Evolutionary conservation across 2,797 vertebrate species (phyloP).

Genomic region (Melanotaenia maccullochi): DNA sequence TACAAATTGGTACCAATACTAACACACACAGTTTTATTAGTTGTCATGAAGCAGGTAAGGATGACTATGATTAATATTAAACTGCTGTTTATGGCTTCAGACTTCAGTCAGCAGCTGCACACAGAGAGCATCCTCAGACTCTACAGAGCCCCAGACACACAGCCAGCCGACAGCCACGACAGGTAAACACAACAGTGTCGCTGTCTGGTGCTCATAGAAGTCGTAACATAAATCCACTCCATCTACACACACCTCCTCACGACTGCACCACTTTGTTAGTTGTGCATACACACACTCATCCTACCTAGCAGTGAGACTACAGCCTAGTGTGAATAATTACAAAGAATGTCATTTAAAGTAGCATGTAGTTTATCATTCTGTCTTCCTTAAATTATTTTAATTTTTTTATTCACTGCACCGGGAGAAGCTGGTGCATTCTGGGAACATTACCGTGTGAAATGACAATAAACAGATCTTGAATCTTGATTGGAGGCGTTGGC

Average conservation of each 20-base stretch:
- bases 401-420: too few relatives aligned
- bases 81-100: constrained; percentile 46
- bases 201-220: background rate
- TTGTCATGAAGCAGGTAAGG: background rate
- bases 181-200: constrained; percentile 56
- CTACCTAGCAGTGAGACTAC: too few relatives aligned
- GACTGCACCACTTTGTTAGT: too few relatives aligned
- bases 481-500: background rate
- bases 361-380: too few relatives aligned
- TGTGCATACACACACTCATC: too few relatives aligned
- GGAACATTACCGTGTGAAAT: too few relatives aligned
- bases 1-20: background rate
- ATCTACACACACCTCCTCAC: too few relatives aligned
- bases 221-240: background rate
- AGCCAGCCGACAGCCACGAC: constrained; percentile 44
- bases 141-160: constrained; percentile 54
- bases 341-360: too few relatives aligned
- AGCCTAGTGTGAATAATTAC: too few relatives aligned
- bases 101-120: constrained; percentile 40
- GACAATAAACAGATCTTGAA: too few relatives aligned
- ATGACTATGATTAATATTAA: background rate
- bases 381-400: too few relatives aligned
- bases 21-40: background rate
- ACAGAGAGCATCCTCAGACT: constrained; percentile 48
- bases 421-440: too few relatives aligned